Conservation (phyloP, 2,113 vertebrate species). For the Hippocampus barbouri region DNA sequence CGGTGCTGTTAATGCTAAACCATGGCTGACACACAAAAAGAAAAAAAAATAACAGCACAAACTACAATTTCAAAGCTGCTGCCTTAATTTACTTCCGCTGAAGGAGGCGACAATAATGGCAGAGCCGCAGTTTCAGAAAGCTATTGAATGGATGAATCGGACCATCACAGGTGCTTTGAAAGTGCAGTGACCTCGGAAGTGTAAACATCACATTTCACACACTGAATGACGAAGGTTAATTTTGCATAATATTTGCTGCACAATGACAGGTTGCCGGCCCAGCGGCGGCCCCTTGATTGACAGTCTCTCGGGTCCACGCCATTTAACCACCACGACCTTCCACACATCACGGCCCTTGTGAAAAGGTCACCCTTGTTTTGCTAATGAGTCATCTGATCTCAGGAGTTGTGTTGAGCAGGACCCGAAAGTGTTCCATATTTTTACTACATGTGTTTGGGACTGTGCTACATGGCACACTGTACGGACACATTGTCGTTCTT, state of each 20-base stretch:
- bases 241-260: slow-evolving; percentile 55
- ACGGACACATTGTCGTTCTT: background rate
- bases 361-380: slow-evolving; percentile 73
- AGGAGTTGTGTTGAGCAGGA: background rate
- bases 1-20: slow-evolving; percentile 50
- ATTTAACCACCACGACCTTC: slow-evolving; percentile 70
- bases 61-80: slow-evolving; percentile 62
- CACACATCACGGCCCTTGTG: slow-evolving; percentile 65
- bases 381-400: slow-evolving; percentile 67
- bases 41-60: slow-evolving; percentile 1
- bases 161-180: slow-evolving; percentile 43
- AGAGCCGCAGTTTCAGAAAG: slow-evolving; percentile 49
- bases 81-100: slow-evolving; percentile 68
- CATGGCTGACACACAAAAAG: background rate
- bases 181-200: background rate
- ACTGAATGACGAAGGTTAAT: slow-evolving; percentile 40
- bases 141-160: slow-evolving; percentile 35
- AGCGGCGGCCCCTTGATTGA: slow-evolving; percentile 64
- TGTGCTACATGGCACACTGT: background rate
- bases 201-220: slow-evolving; percentile 1
- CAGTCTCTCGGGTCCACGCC: slow-evolving; percentile 67
- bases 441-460: background rate
- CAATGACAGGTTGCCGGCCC: slow-evolving; percentile 52
- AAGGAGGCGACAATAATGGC: slow-evolving; percentile 56
- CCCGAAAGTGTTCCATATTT: slow-evolving; percentile 5